Percentiles rank a stretch among this genome's conserved stretches.
These are phyloP conservation scores for Tetraneura akinire DNA, from an alignment of 1,140 invertebrate species.

Conservation along the genomic window DNA sequence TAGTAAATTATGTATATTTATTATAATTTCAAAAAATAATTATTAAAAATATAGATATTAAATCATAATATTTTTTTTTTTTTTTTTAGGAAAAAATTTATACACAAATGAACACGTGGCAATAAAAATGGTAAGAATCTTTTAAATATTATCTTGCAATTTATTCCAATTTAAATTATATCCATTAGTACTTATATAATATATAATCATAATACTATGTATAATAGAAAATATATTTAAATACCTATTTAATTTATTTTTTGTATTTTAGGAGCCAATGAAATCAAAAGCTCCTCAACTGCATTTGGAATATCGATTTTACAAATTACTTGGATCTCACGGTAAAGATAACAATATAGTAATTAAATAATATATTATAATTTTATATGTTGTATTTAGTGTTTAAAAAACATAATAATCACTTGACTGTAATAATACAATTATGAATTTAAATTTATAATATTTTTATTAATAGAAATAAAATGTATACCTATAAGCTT, in stretches of 20 bases:
- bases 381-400: background rate
- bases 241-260: constrained; percentile 51
- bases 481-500: no score
- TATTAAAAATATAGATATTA: no score
- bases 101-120: constrained; percentile 99
- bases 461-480: no score
- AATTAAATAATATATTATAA: background rate
- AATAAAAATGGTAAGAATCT: constrained; percentile 90
- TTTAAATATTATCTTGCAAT: constrained; percentile 2
- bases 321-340: constrained; percentile 95
- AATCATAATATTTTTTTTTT: no score
- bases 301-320: constrained; percentile 99
- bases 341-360: constrained; percentile 63
- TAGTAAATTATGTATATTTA: no score
- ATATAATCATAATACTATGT: no score
- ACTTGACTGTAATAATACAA: no score
- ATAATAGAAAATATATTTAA: background rate
- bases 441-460: no score
- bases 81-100: constrained; percentile 92
- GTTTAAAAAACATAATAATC: no score
- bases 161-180: background rate
- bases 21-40: no score
- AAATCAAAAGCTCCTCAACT: constrained; percentile 99
- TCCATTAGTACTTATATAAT: background rate
- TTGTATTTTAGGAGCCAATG: constrained; percentile 85